phyloP scores from a whole-genome alignment of 2,113 vertebrate genomes.

The Dromaius novaehollandiae region DNA sequence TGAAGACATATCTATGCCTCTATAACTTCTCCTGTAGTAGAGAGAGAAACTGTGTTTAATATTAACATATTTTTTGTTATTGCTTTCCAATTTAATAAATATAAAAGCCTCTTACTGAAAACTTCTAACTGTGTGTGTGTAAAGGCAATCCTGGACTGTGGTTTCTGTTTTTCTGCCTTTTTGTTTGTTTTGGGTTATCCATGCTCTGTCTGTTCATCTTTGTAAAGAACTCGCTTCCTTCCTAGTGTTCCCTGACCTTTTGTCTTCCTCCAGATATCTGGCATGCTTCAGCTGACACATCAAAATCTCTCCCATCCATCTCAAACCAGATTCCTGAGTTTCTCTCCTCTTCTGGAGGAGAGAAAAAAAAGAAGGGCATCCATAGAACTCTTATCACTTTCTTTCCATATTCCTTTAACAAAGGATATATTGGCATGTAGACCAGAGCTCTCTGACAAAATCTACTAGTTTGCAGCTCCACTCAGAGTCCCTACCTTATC shows the following conservation, averaged over 20 bases:
- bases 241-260: conserved; percentile 12
- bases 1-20: neutral
- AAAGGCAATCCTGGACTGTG: accelerated
- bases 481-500: accelerated
- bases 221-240: neutral
- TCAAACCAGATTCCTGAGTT: neutral
- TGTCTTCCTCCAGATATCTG: conserved; percentile 23
- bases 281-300: conserved; percentile 37
- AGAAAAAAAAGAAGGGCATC: neutral
- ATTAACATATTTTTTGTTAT: neutral
- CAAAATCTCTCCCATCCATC: conserved; percentile 22
- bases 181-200: neutral
- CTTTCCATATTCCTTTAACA: neutral
- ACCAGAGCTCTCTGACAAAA: neutral
- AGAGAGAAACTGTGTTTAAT: neutral
- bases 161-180: neutral
- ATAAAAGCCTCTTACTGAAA: neutral
- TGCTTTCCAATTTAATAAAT: neutral
- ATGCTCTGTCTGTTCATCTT: neutral
- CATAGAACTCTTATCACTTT: neutral
- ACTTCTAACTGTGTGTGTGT: neutral
- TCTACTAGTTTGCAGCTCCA: neutral
- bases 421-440: accelerated
- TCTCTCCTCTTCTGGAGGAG: neutral
- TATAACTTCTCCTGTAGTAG: neutral